Conservation (phyloP, 2,113 vertebrate genomes). For the Eudyptes chrysolophus region DNA sequence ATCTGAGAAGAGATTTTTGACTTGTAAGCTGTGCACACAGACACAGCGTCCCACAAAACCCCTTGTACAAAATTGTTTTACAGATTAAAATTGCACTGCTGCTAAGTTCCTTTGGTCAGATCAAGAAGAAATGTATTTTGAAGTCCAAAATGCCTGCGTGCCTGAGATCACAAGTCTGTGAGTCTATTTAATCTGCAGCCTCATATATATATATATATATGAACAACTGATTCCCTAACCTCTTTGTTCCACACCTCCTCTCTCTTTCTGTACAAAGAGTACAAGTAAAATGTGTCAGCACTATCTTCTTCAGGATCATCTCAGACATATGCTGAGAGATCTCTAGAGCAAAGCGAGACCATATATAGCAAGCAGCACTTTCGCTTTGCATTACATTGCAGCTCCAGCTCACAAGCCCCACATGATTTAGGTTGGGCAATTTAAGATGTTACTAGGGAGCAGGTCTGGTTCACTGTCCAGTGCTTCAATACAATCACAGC, state of each 20-base stretch:
- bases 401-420: background rate
- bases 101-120: background rate
- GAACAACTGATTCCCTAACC: background rate
- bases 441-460: background rate
- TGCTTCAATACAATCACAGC: background rate
- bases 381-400: background rate
- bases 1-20: background rate
- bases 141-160: background rate
- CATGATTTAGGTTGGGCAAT: background rate
- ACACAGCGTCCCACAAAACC: rapidly evolving
- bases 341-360: background rate
- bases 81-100: background rate
- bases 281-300: slow-evolving; percentile 19
- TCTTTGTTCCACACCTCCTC: background rate
- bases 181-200: background rate
- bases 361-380: background rate
- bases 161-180: background rate
- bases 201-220: background rate
- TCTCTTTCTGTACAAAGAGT: slow-evolving; percentile 17
- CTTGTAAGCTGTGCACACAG: background rate
- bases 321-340: slow-evolving; percentile 19
- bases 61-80: background rate
- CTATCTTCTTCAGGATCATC: background rate
- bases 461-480: background rate
- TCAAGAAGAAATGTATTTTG: background rate